Evolutionary conservation across 2,888 invertebrate species (phyloP).

Genomic region (Nebria salina): DNA sequence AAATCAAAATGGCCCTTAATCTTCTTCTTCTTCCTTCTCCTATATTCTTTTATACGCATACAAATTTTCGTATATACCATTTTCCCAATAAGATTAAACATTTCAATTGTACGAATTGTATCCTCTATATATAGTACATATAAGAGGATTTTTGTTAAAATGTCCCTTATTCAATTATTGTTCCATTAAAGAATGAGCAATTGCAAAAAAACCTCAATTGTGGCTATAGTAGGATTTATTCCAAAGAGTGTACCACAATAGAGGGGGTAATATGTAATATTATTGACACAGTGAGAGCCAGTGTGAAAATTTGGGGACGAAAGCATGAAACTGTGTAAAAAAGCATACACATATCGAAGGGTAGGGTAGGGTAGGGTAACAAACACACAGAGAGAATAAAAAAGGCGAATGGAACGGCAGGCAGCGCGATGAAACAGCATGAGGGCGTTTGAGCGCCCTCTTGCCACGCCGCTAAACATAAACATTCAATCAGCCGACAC

Average conservation of each 20-base stretch:
- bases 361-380: slow-evolving; percentile 6
- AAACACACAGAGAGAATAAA: slow-evolving; percentile 7
- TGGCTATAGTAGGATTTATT: neutral
- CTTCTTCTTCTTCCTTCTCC: neutral
- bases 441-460: slow-evolving; percentile 51
- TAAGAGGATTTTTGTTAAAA: too few relatives aligned
- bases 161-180: neutral
- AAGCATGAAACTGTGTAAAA: slow-evolving; percentile 45
- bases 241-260: neutral
- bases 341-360: slow-evolving; percentile 30
- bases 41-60: neutral
- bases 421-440: slow-evolving; percentile 24
- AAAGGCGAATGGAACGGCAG: slow-evolving; percentile 1
- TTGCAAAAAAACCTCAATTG: neutral
- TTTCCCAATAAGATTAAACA: too few relatives aligned
- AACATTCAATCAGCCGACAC: slow-evolving; percentile 61
- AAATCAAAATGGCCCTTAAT: neutral
- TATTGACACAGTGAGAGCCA: slow-evolving; percentile 32
- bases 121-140: too few relatives aligned
- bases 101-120: too few relatives aligned
- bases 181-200: neutral
- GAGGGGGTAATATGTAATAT: neutral
- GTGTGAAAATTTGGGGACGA: slow-evolving; percentile 47
- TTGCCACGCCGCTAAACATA: slow-evolving; percentile 55
- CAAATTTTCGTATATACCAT: neutral